Evolutionary conservation across 2,797 vertebrate genomes (phyloP).

Genomic region (Lophotriccus pileatus): DNA sequence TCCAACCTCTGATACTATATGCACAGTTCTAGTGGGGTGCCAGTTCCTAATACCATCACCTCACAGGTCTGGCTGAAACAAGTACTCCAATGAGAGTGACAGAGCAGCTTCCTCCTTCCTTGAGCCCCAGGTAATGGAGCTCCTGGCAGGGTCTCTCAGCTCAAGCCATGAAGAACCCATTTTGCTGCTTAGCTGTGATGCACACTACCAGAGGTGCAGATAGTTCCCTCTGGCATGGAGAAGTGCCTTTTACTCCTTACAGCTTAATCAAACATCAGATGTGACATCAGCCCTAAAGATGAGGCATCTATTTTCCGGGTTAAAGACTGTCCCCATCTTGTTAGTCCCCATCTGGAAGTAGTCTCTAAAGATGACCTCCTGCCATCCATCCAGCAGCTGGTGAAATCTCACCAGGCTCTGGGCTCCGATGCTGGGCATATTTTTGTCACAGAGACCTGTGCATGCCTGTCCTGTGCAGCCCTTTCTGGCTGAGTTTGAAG

Average conservation of each 20-base stretch:
- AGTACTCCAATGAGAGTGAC: background rate
- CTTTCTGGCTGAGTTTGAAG: background rate
- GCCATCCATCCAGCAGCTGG: background rate
- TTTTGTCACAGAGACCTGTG: background rate
- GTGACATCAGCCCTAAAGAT: background rate
- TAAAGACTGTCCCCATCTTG: background rate
- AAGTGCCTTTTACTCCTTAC: background rate
- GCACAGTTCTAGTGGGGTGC: rapidly evolving
- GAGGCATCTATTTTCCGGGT: background rate
- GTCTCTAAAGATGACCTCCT: background rate
- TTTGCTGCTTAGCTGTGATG: background rate
- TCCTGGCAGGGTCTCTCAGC: background rate
- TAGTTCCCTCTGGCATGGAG: background rate
- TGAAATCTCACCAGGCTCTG: background rate
- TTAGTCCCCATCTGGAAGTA: background rate
- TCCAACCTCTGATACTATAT: background rate
- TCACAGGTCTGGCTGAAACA: background rate
- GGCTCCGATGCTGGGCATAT: background rate
- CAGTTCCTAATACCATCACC: background rate
- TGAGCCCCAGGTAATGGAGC: background rate
- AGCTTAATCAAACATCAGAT: background rate
- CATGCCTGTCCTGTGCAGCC: background rate
- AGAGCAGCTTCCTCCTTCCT: background rate
- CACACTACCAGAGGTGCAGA: background rate
- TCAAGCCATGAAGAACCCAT: background rate